Evolutionary conservation across 2,797 vertebrate genomes (phyloP).

Genomic region (Epinephelus coioides): DNA sequence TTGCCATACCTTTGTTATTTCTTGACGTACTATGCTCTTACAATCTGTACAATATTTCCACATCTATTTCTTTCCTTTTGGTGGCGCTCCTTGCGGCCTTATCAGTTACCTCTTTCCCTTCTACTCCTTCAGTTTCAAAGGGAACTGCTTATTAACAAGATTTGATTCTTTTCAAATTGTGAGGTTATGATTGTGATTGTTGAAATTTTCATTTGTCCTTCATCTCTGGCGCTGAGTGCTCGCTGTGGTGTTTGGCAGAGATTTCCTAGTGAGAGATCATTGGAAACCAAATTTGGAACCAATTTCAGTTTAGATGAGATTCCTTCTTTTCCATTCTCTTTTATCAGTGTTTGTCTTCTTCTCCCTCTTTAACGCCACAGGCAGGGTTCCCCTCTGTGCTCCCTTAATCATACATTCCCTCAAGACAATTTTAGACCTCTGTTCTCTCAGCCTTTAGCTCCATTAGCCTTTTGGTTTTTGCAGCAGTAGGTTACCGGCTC

Average conservation of each 20-base stretch:
- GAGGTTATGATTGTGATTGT: neutral
- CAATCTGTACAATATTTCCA: neutral
- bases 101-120: neutral
- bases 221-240: neutral
- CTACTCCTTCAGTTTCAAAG: neutral
- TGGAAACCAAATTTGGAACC: slow-evolving; percentile 8
- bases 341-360: slow-evolving; percentile 14
- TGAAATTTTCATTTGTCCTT: neutral
- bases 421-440: slow-evolving; percentile 26
- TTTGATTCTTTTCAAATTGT: neutral
- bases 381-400: neutral
- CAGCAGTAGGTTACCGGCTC: slow-evolving; percentile 39
- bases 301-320: neutral
- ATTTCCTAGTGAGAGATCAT: neutral
- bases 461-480: slow-evolving; percentile 33
- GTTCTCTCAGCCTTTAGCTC: slow-evolving; percentile 18
- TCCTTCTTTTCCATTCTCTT: neutral
- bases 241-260: neutral
- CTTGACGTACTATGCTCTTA: neutral
- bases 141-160: neutral
- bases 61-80: neutral
- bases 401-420: slow-evolving; percentile 13
- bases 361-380: neutral
- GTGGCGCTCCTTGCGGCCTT: neutral
- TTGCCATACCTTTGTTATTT: neutral